phyloP scores from a whole-genome alignment of 2,888 invertebrate species.

The Branchipolynoe longqiensis region DNA sequence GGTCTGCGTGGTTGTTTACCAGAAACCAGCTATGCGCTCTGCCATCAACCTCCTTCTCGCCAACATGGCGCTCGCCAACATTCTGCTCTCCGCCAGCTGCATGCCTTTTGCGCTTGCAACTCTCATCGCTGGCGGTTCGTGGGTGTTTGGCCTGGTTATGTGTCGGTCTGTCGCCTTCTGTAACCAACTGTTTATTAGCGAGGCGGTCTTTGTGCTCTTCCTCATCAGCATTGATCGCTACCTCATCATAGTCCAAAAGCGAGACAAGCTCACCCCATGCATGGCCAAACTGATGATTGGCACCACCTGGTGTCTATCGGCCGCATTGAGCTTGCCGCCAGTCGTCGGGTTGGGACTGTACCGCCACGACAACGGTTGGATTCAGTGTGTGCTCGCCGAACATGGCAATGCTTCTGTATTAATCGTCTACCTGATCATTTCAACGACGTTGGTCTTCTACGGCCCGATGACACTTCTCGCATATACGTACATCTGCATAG shows the following conservation, averaged over 20 bases:
- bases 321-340: constrained; percentile 69
- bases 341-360: constrained; percentile 69
- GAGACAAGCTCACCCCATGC: constrained; percentile 71
- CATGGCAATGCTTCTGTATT: constrained; percentile 59
- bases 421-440: constrained; percentile 66
- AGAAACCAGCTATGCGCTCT: constrained; percentile 77
- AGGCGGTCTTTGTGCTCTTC: constrained; percentile 72
- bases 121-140: constrained; percentile 64
- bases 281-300: constrained; percentile 68
- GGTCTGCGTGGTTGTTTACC: constrained; percentile 75
- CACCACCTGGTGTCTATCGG: constrained; percentile 69
- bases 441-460: constrained; percentile 69
- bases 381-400: constrained; percentile 63
- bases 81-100: constrained; percentile 70
- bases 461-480: constrained; percentile 72
- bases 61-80: constrained; percentile 74
- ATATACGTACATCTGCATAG: constrained; percentile 71
- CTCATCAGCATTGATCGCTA: constrained; percentile 76
- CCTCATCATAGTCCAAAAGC: constrained; percentile 73
- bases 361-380: constrained; percentile 60
- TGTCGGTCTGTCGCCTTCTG: constrained; percentile 70
- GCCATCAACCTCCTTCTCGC: constrained; percentile 78
- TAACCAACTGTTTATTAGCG: constrained; percentile 70
- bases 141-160: constrained; percentile 66
- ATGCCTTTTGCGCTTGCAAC: constrained; percentile 71